A percentile compares a stretch with the other conserved stretches of the same genome.
Evolutionary conservation across 2,797 vertebrate genomes (phyloP).

Genomic region (Pipistrellus nathusii): DNA sequence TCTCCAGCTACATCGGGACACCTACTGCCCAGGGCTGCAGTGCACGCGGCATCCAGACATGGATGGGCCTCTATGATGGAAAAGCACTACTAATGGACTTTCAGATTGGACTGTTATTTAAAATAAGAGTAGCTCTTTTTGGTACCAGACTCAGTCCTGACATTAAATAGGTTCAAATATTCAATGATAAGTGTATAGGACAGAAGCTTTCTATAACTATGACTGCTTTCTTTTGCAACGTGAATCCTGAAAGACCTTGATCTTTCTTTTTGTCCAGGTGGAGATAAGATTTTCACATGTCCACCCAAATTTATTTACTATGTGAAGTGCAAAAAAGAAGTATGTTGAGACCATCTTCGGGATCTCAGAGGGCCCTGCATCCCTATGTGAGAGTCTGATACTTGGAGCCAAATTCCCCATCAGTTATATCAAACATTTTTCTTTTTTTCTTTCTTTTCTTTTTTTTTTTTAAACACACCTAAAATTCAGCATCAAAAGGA

Average conservation of each 20-base stretch:
- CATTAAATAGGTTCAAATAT: slow-evolving; percentile 43
- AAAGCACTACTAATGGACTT: slow-evolving; percentile 16
- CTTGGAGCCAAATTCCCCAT: not conserved
- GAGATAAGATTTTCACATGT: not conserved
- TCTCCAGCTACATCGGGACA: not conserved
- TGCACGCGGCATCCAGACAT: not conserved
- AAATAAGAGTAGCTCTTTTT: not conserved
- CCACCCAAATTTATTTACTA: not conserved
- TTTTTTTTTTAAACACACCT: no score
- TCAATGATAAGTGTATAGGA: not conserved
- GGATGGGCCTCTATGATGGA: not conserved
- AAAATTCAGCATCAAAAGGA: not conserved
- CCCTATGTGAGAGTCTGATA: not conserved
- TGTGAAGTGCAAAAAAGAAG: not conserved
- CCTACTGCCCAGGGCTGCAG: not conserved
- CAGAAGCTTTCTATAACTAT: slow-evolving; percentile 21
- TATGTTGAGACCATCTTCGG: not conserved
- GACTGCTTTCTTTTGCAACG: not conserved
- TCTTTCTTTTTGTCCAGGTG: not conserved
- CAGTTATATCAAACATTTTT: not conserved
- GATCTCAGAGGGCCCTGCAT: not conserved
- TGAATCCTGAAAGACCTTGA: not conserved
- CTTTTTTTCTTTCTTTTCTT: no score
- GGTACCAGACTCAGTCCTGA: not conserved
- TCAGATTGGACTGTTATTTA: slow-evolving; percentile 15